Conservation (phyloP, 2,113 vertebrate genomes). For the Cavia aperea region DNA sequence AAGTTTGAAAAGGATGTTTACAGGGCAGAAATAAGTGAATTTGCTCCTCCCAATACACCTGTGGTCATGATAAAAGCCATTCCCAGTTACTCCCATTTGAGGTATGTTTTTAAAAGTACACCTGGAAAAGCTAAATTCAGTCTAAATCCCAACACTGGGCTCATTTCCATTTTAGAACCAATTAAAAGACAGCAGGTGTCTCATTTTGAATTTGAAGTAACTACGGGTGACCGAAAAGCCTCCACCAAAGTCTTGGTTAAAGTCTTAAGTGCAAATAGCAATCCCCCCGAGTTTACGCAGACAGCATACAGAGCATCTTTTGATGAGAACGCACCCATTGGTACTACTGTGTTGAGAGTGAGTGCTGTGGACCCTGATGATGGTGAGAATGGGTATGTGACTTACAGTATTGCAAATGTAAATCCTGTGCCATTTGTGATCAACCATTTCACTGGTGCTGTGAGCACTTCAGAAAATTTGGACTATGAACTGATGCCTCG, state of each 20-base stretch:
- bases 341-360: conserved; percentile 85
- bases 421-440: conserved; percentile 90
- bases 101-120: conserved; percentile 86
- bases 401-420: conserved; percentile 92
- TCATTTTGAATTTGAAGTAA: conserved; percentile 88
- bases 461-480: conserved; percentile 89
- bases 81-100: conserved; percentile 84
- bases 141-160: conserved; percentile 89
- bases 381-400: conserved; percentile 95
- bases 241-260: conserved; percentile 87
- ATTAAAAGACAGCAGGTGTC: conserved; percentile 81
- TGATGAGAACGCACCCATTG: conserved; percentile 90
- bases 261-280: conserved; percentile 88
- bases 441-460: conserved; percentile 89
- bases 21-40: conserved; percentile 92
- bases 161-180: conserved; percentile 88
- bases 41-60: conserved; percentile 90
- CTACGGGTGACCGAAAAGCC: conserved; percentile 86
- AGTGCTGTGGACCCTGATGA: conserved; percentile 88
- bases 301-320: conserved; percentile 90
- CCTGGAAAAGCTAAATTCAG: conserved; percentile 81
- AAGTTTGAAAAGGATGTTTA: conserved; percentile 89
- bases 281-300: conserved; percentile 90
- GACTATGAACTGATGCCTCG: conserved; percentile 98
- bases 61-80: conserved; percentile 89